Base-by-base conservation (phyloP, 2,888 invertebrate genomes). In the Drosophila percnosoma region DNA sequence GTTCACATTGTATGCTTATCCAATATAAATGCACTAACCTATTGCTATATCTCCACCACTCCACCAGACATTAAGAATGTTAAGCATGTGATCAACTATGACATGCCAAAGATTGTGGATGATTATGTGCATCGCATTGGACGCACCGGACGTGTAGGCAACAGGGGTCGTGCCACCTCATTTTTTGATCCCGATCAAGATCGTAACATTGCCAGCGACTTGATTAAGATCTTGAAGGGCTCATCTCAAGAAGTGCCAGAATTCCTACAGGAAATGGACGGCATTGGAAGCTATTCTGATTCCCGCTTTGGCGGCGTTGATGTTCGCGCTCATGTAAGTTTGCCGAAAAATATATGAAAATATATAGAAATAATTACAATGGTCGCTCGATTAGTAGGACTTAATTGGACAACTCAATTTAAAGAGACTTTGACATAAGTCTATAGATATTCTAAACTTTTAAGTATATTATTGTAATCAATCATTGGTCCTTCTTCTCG, bases 61-160 rank as follows among this genome's bases (percentile, higher is more conserved):
- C n/a, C 15, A 29, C 4, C 57, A 96, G 98, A 99, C 91, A 98
- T 99, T 36, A 96, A 96, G 78, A 96, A 96, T 64, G 96, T 98
- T 0, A 95, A 96, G 5, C 97, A 98, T 83, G 98, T 99, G 0
- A 95, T 99, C 21, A 99, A 99, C 92, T 98, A 95, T 89, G 99
- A 99, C 92, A 94, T 99, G 89, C 99, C 99, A 0, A 95, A 96
- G 68, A 95, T 95, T 74, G 97, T 98, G 76, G 98, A 98, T 80
- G 98, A 98, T 84, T 99, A 99, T 86, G 98, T 99, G 1, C 99
- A 99, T 93, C 94, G 99, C 67, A 98, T 99, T 81, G 99, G 99
- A 0, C 95, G 99, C 78, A 99, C 99, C 7, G 99, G 99, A 0
- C 95, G 99, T 76, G 97, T 99, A 0, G 99, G 99, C 15, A 97